A percentile compares a stretch with the other conserved stretches of the same genome.
These are phyloP conservation scores for Phylloscopus trochiloides DNA, from an alignment of 2,113 vertebrate genomes.

Conservation along the genomic window DNA sequence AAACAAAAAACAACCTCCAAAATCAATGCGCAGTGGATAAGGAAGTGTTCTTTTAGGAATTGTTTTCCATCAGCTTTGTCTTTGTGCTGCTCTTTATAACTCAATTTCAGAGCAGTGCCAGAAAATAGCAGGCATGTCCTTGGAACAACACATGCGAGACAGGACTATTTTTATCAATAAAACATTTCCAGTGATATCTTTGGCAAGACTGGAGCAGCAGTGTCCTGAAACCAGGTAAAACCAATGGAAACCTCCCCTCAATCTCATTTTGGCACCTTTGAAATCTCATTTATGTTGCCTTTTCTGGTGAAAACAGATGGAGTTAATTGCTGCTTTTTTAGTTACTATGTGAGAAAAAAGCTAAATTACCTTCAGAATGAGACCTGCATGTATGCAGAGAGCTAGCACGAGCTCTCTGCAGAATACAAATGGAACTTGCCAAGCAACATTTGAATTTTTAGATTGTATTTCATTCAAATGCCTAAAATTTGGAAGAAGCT, in stretches of 20 bases:
- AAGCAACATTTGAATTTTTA: not conserved
- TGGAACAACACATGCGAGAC: not conserved
- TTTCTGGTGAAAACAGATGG: not conserved
- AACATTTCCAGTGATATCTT: not conserved
- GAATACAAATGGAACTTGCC: not conserved
- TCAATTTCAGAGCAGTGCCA: not conserved
- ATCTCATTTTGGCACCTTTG: not conserved
- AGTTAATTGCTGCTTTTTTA: not conserved
- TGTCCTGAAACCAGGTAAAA: not conserved
- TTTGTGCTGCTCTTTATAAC: not conserved
- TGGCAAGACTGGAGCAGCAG: not conserved
- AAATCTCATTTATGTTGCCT: not conserved
- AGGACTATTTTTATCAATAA: not conserved
- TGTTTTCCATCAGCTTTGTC: not conserved
- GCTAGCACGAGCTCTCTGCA: not conserved
- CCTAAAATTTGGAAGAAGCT: not conserved
- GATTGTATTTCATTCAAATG: not conserved
- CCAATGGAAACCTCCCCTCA: not conserved
- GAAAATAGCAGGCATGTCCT: not conserved
- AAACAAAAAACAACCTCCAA: not conserved
- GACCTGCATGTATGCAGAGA: not conserved
- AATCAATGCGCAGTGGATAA: rapidly evolving
- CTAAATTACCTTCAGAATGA: not conserved
- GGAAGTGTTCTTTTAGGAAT: not conserved
- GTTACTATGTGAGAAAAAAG: not conserved